phyloP scores from a whole-genome alignment of 2,113 vertebrate genomes.

The Gorsachius goisagi region DNA sequence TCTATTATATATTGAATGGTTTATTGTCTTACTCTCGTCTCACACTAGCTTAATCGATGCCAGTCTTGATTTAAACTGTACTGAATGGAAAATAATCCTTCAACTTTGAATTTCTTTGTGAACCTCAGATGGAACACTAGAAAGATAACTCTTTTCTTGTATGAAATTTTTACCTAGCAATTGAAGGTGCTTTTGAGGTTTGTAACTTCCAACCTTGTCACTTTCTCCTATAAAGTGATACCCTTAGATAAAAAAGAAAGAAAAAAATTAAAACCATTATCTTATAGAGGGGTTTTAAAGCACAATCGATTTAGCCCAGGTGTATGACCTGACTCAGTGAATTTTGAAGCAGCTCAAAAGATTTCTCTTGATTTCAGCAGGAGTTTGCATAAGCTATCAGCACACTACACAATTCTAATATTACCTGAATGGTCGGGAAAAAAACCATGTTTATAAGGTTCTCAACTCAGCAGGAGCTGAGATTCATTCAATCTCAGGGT shows the following conservation, averaged over 20 bases:
- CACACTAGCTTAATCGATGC: neutral
- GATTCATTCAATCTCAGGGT: neutral
- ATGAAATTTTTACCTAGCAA: neutral
- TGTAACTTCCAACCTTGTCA: neutral
- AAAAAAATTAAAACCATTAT: neutral
- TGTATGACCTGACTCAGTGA: neutral
- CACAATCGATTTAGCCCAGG: neutral
- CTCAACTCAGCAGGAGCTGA: neutral
- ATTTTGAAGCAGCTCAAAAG: neutral
- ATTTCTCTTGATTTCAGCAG: neutral
- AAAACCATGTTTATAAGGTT: neutral
- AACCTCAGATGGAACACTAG: neutral
- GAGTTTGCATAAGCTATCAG: neutral
- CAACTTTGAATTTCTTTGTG: neutral
- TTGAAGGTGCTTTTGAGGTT: neutral
- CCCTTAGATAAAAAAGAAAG: neutral
- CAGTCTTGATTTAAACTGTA: neutral
- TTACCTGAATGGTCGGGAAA: neutral
- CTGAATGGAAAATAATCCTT: neutral
- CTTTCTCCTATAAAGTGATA: neutral
- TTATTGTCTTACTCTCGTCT: neutral
- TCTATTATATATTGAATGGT: neutral
- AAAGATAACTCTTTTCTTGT: neutral
- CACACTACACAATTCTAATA: neutral
- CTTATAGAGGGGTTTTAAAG: slow-evolving; percentile 14